Conservation (phyloP, 2,113 vertebrate species). For the Ifrita kowaldi region DNA sequence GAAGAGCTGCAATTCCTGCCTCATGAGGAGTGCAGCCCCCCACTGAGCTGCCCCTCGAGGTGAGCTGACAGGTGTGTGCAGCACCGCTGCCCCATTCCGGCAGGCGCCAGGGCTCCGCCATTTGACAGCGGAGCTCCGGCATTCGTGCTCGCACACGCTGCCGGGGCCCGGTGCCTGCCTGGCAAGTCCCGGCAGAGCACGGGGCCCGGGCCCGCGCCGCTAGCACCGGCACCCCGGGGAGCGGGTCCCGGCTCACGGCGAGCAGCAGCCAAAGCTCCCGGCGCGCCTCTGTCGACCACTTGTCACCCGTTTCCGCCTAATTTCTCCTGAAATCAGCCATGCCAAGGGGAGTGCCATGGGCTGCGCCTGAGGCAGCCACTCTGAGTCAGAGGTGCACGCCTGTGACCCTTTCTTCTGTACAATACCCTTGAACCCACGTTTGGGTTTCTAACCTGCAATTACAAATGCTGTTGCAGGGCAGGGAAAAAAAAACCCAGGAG, state of each 20-base stretch:
- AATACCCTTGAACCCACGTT: not conserved
- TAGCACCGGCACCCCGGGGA: not conserved
- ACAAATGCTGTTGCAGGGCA: not conserved
- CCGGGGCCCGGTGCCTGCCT: not conserved
- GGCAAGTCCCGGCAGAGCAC: not conserved
- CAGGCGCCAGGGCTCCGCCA: not conserved
- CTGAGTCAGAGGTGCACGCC: not conserved
- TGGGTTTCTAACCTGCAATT: not conserved
- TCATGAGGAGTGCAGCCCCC: fast-evolving
- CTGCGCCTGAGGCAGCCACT: not conserved
- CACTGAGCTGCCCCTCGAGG: not conserved
- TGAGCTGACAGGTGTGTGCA: fast-evolving
- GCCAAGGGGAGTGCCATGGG: not conserved
- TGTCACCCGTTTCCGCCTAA: not conserved
- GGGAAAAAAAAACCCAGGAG: not conserved
- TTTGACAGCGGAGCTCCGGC: not conserved
- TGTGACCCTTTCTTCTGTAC: not conserved
- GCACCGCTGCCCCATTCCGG: not conserved
- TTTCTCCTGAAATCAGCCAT: not conserved
- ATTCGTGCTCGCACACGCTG: not conserved
- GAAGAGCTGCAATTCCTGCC: not conserved
- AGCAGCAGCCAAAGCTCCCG: not conserved
- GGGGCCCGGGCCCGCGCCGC: not conserved
- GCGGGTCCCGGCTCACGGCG: not conserved
- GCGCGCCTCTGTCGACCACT: fast-evolving